Conservation (phyloP, 2,113 vertebrate species). For the Serilophus lunatus region DNA sequence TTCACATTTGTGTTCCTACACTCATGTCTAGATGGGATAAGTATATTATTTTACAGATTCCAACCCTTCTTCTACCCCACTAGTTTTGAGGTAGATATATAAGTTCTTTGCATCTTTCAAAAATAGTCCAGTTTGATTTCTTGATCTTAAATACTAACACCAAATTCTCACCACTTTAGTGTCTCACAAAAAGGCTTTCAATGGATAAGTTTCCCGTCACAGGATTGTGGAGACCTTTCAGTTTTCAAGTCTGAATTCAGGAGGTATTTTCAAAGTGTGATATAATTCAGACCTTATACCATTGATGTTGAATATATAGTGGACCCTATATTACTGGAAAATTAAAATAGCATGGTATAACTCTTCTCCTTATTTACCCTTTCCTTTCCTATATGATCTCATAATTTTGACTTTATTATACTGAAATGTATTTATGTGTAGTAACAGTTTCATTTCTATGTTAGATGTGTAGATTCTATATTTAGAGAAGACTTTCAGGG, state of each 20-base stretch:
- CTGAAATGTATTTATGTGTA: not conserved
- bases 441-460: not conserved
- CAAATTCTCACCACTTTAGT: not conserved
- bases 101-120: not conserved
- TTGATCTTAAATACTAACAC: not conserved
- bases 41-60: not conserved
- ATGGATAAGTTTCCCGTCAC: not conserved
- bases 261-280: not conserved
- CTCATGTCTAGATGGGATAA: not conserved
- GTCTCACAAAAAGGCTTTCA: not conserved
- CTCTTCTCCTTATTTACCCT: not conserved
- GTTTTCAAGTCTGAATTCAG: not conserved
- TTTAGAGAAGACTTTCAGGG: not conserved
- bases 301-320: not conserved
- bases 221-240: not conserved
- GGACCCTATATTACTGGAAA: not conserved
- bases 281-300: not conserved
- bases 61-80: not conserved
- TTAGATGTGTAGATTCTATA: not conserved
- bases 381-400: not conserved
- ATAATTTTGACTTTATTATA: not conserved
- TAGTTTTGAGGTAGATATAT: not conserved
- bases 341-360: fast-evolving
- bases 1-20: not conserved
- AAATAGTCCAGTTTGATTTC: not conserved